These are phyloP conservation scores for Lindbergichthys nudifrons DNA, from an alignment of 2,797 vertebrate species.

Conservation along the genomic window DNA sequence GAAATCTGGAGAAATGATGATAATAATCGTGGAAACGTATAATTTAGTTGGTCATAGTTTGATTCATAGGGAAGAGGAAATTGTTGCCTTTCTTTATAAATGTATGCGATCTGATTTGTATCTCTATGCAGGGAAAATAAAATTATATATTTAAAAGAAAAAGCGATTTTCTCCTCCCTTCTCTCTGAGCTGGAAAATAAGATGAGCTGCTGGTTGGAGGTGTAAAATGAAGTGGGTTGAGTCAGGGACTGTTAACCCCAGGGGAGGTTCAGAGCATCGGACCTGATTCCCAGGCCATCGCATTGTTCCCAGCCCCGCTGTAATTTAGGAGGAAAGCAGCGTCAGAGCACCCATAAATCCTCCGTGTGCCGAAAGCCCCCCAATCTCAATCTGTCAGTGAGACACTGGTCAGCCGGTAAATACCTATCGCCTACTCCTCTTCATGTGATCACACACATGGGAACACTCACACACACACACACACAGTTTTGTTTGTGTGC, in stretches of 20 bases:
- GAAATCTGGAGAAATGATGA: conserved; percentile 45
- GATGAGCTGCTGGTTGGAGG: conserved; percentile 49
- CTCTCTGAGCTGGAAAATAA: conserved; percentile 26
- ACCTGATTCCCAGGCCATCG: conserved; percentile 66
- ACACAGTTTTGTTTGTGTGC: conserved; percentile 50
- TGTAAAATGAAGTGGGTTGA: conserved; percentile 53
- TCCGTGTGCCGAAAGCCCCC: conserved; percentile 55
- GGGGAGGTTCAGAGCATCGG: conserved; percentile 57
- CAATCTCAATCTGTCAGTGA: conserved; percentile 71
- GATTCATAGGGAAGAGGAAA: conserved; percentile 28
- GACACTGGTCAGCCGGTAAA: conserved; percentile 67
- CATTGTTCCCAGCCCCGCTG: conserved; percentile 62
- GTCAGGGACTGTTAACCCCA: conserved; percentile 64
- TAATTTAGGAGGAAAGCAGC: conserved; percentile 70
- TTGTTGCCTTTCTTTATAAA: conserved; percentile 18
- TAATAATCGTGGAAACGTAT: conserved; percentile 54
- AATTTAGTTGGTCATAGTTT: conserved; percentile 54
- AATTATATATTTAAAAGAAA: conserved; percentile 17
- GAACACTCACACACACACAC: conserved; percentile 31
- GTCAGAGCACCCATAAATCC: conserved; percentile 71
- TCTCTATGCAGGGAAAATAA: background rate
- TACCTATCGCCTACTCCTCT: conserved; percentile 34
- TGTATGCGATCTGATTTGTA: conserved; percentile 29
- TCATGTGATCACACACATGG: conserved; percentile 51
- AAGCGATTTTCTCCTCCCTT: conserved; percentile 15